Conservation (phyloP, 2,888 invertebrate species). For the Diarsia mendica region DNA sequence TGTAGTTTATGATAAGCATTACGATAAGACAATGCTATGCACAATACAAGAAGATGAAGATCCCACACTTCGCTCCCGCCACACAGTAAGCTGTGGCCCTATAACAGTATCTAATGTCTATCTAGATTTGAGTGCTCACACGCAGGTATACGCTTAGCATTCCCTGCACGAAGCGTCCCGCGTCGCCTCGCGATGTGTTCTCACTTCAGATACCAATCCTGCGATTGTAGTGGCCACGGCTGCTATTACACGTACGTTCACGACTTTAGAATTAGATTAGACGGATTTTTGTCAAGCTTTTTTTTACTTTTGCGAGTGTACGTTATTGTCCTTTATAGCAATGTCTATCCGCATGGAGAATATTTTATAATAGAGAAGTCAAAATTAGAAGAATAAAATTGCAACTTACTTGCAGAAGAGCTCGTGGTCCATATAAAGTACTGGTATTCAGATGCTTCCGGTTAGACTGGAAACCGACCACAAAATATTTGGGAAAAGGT, state of each 20-base stretch:
- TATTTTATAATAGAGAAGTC: not conserved
- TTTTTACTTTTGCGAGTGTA: not conserved
- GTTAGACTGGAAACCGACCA: no score
- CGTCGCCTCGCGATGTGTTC: slow-evolving; percentile 71
- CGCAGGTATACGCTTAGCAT: slow-evolving; percentile 78
- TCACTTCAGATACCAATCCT: slow-evolving; percentile 72
- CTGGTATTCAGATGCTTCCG: no score
- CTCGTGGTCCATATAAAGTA: no score
- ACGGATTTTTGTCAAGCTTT: not conserved
- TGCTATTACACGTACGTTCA: slow-evolving; percentile 47
- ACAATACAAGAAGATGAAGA: slow-evolving; percentile 57
- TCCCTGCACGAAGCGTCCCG: slow-evolving; percentile 71
- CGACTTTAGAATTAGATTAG: slow-evolving; percentile 42
- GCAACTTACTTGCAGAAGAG: no score
- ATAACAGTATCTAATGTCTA: slow-evolving; percentile 69
- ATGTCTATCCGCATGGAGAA: not conserved
- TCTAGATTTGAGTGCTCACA: slow-evolving; percentile 73
- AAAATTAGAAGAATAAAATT: not conserved
- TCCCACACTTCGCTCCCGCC: slow-evolving; percentile 45
- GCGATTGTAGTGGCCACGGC: slow-evolving; percentile 46
- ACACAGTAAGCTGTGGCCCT: slow-evolving; percentile 43
- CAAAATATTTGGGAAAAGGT: no score
- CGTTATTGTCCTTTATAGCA: not conserved
- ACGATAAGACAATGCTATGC: slow-evolving; percentile 27
- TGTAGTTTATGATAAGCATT: slow-evolving; percentile 18